Evolutionary conservation across 64 coral and sea anemone genomes (phyloP).

Genomic region (Pachyseris speciosa): DNA sequence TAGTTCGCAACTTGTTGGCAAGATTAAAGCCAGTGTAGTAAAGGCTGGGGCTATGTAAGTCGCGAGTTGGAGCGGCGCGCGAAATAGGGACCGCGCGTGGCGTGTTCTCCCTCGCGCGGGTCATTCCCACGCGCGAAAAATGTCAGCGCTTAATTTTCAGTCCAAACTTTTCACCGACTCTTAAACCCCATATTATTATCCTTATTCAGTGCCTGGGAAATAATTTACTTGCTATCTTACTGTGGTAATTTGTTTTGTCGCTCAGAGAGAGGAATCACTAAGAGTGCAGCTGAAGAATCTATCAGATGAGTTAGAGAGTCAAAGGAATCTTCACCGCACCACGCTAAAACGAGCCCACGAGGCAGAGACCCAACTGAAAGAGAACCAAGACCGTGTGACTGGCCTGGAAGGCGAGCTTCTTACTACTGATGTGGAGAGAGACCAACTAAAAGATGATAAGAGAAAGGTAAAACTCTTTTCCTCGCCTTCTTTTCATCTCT

Average conservation of each 20-base stretch:
- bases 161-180: too few relatives aligned
- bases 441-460: conserved; percentile 86
- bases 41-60: too few relatives aligned
- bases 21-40: too few relatives aligned
- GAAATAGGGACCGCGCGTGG: too few relatives aligned
- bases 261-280: conserved; percentile 81
- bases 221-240: too few relatives aligned
- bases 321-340: conserved; percentile 86
- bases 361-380: conserved; percentile 87
- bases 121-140: too few relatives aligned
- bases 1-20: neutral
- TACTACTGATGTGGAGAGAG: conserved; percentile 96
- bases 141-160: too few relatives aligned
- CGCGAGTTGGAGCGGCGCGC: too few relatives aligned
- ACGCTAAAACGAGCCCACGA: conserved; percentile 92
- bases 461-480: conserved; percentile 72
- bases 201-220: too few relatives aligned
- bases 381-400: conserved; percentile 76
- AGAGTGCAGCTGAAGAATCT: conserved; percentile 79
- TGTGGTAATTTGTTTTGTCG: neutral
- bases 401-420: conserved; percentile 93
- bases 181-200: too few relatives aligned
- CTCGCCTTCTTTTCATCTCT: neutral
- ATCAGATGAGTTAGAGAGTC: conserved; percentile 91
- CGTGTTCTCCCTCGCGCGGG: too few relatives aligned